Conservation (phyloP, 2,888 invertebrate genomes). For the Petrolisthes cinctipes region DNA sequence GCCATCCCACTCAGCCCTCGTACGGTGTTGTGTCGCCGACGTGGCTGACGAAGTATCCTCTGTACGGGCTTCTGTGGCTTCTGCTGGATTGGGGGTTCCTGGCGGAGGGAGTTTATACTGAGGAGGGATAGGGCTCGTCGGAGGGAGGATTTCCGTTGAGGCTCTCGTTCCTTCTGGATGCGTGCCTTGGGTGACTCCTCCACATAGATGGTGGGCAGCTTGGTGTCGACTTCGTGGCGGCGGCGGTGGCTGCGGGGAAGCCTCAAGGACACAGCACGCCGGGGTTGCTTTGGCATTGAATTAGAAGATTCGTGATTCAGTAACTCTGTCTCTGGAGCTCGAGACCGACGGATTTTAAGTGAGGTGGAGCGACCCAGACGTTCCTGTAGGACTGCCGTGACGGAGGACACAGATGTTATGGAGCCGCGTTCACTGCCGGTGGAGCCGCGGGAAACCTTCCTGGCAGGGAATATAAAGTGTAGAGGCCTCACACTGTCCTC, state of each 20-base stretch:
- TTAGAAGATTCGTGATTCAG: not conserved
- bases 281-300: constrained; percentile 6
- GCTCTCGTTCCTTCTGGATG: constrained; percentile 1
- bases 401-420: constrained; percentile 42
- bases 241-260: constrained; percentile 58
- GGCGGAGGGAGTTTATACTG: constrained; percentile 47
- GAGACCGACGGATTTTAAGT: constrained; percentile 38
- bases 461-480: constrained; percentile 20
- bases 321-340: constrained; percentile 13
- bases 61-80: constrained; percentile 58
- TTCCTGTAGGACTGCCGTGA: constrained; percentile 41
- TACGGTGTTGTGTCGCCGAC: constrained; percentile 56
- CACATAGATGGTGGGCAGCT: constrained; percentile 62
- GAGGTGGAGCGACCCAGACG: constrained; percentile 44
- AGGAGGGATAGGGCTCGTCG: constrained; percentile 56
- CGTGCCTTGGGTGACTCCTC: constrained; percentile 52
- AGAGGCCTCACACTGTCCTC: constrained; percentile 35
- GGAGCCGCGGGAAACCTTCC: constrained; percentile 38
- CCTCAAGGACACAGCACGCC: constrained; percentile 54
- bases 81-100: constrained; percentile 20
- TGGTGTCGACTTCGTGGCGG: constrained; percentile 49
- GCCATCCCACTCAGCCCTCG: constrained; percentile 60
- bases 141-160: constrained; percentile 50
- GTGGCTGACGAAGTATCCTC: constrained; percentile 60
- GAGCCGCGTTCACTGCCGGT: constrained; percentile 45